Percentiles rank a stretch among this genome's conserved stretches.
phyloP scores from a whole-genome alignment of 2,113 vertebrate genomes.

The Saimiri boliviensis region DNA sequence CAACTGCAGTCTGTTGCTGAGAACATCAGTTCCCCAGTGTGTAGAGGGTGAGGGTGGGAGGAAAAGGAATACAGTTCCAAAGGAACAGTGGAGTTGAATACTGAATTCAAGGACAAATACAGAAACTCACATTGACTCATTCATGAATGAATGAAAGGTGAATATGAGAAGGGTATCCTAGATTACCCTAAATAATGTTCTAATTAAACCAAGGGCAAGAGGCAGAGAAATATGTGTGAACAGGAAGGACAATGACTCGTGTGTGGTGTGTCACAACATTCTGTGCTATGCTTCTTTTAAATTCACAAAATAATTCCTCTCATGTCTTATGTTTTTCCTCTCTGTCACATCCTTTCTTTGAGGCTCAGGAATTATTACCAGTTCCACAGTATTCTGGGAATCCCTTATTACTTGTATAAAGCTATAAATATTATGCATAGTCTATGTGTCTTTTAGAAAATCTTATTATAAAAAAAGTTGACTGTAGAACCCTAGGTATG shows the following conservation, averaged over 20 bases:
- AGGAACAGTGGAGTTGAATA: neutral
- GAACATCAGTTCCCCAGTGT: neutral
- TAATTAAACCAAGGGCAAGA: neutral
- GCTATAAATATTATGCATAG: neutral
- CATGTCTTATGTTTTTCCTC: neutral
- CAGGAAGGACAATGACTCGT: neutral
- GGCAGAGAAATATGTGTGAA: neutral
- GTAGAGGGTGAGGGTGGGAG: accelerated
- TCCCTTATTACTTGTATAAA: neutral
- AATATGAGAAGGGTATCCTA: neutral
- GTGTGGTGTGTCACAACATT: neutral
- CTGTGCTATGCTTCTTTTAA: neutral
- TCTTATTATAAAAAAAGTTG: neutral
- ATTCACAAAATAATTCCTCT: neutral
- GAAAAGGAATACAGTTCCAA: neutral
- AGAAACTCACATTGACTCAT: neutral
- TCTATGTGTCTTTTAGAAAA: neutral
- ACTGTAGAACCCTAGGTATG: neutral
- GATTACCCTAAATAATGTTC: neutral
- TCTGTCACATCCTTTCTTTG: neutral
- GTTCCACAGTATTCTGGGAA: neutral
- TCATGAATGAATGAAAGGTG: neutral
- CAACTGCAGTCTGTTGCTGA: neutral
- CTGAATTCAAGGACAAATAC: neutral
- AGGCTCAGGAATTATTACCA: neutral